Base-by-base conservation (phyloP, 2,113 vertebrate species). In the Seriola quinqueradiata region DNA sequence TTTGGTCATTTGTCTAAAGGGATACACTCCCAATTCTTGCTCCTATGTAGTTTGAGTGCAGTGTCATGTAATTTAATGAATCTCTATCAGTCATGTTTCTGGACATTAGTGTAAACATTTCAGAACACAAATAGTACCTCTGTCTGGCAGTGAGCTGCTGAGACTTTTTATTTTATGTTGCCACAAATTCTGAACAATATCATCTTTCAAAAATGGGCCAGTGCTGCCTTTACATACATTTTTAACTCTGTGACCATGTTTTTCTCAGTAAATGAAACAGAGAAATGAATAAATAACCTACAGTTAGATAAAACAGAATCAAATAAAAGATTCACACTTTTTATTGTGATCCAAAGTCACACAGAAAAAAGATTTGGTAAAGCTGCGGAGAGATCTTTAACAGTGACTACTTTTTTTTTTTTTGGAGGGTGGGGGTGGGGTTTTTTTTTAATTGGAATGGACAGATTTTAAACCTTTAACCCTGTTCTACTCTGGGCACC, bases 181-280 rank as follows among this genome's bases (percentile, higher is more conserved):
- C 1, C 14, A 46, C 21, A n/a, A 6, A 66, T 48, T 19, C 25
- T 46, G 9, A 59, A 32, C 25, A 32, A 42, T 17, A 7, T 40
- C 14, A 28, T 57, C 13, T 34, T 52, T 34, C 28, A 65, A n/a
- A 77, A 68, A 60, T 61, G 52, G 55, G 52, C 42, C 74, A 66
- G 40, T 7, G 50, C 46, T 77, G 44, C 14, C 16, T 21, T 46
- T 34, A 16, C 40, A 48, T 36, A 7, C 42, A 54, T 78, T 34
- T 77, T 61, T 70, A 44, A 75, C 46, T 4, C 46, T 44, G 42
- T 69, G 58, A 55, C 40, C 40, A 59, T 58, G 25, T 77, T 75
- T 74, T 16, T 69, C 32, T 76, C 54, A 36, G 60, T 68, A 61
- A 83, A 68, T 79, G 71, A 83, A 83, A 83, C 60, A 61, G 40